Evolutionary conservation across 2,113 vertebrate species (phyloP).

Genomic region (Plecotus auritus): DNA sequence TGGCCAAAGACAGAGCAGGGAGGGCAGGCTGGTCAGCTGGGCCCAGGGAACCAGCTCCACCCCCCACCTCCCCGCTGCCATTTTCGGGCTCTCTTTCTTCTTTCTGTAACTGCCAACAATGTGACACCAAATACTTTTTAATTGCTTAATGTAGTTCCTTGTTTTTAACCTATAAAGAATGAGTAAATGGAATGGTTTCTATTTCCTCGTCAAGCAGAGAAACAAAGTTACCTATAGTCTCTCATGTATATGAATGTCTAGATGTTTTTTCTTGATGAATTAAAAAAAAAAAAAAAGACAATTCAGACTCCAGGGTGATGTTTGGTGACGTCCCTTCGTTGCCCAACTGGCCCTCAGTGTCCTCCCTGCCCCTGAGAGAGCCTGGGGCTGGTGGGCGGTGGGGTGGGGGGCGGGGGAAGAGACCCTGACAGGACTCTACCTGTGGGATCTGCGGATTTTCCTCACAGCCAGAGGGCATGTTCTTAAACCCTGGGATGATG

Average conservation of each 20-base stretch:
- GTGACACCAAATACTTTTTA: conserved; percentile 33
- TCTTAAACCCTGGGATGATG: conserved; percentile 46
- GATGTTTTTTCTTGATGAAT: conserved; percentile 8
- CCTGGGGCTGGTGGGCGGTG: too few species aligned
- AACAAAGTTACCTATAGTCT: background rate
- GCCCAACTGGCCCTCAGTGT: background rate
- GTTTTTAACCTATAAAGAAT: background rate
- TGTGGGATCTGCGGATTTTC: background rate
- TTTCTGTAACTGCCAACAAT: background rate
- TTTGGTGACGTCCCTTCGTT: background rate
- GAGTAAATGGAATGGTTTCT: background rate
- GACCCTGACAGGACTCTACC: background rate
- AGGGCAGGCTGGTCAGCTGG: background rate
- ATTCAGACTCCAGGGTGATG: background rate
- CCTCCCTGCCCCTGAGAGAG: background rate
- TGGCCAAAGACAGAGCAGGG: background rate
- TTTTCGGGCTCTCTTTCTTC: background rate
- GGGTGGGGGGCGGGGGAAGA: background rate
- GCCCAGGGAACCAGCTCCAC: background rate
- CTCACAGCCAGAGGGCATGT: background rate
- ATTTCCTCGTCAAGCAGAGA: conserved; percentile 45
- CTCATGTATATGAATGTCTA: background rate
- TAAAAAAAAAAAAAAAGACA: background rate
- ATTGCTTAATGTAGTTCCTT: conserved; percentile 29
- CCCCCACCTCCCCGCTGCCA: background rate